Evolutionary conservation across 2,113 vertebrate genomes (phyloP).

Genomic region (Malaclemys terrapin): DNA sequence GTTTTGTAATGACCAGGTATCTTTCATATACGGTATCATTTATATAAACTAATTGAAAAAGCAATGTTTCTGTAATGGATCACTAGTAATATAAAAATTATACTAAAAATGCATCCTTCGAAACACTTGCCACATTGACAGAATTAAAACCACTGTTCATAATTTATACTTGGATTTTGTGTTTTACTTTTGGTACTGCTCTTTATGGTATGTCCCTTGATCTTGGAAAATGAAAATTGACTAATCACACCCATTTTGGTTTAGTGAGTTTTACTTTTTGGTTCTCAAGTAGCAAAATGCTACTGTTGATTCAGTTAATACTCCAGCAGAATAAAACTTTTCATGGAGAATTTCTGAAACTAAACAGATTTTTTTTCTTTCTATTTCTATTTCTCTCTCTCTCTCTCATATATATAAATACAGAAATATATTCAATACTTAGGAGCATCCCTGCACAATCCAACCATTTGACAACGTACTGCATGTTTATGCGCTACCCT

Average conservation of each 20-base stretch:
- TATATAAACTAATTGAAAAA: background rate
- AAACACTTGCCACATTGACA: background rate
- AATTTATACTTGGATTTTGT: background rate
- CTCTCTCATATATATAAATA: background rate
- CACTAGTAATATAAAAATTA: background rate
- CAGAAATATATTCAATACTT: background rate
- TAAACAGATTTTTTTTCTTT: background rate
- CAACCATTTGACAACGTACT: background rate
- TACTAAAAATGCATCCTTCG: background rate
- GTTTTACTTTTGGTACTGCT: background rate
- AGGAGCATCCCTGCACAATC: background rate
- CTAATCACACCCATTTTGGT: constrained; percentile 47
- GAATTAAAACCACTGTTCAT: background rate
- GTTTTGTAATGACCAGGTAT: background rate
- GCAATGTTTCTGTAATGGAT: background rate
- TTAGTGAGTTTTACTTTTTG: constrained; percentile 56
- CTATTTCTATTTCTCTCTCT: background rate
- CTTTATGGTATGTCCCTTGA: background rate
- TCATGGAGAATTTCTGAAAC: background rate
- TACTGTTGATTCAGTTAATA: constrained; percentile 50
- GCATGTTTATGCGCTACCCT: background rate
- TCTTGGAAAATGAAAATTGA: constrained; percentile 25
- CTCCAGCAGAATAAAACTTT: constrained; percentile 33
- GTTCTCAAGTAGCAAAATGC: constrained; percentile 62
- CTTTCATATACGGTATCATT: background rate